Conservation (phyloP, 2,888 invertebrate genomes). For the Geotrupes spiniger region DNA sequence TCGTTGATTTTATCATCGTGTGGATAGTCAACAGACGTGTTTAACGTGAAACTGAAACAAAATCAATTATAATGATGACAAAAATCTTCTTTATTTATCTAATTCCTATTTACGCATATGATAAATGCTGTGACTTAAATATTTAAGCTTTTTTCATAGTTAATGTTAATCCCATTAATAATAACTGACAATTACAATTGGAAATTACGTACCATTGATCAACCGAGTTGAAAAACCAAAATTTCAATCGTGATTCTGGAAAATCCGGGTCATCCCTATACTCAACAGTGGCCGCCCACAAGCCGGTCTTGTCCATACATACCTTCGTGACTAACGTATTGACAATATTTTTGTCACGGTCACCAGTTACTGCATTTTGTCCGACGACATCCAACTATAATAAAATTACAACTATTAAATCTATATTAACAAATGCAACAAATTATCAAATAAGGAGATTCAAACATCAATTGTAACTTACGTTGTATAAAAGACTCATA, state of each 20-base stretch:
- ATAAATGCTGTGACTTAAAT: too few species aligned
- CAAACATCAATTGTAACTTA: too few species aligned
- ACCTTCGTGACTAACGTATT: conserved; percentile 65
- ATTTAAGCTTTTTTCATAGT: too few species aligned
- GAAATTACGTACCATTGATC: conserved; percentile 57
- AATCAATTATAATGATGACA: too few species aligned
- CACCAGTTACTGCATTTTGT: conserved; percentile 67
- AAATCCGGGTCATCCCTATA: conserved; percentile 58
- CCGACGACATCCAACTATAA: conserved; percentile 66
- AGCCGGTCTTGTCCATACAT: conserved; percentile 63
- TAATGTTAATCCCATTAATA: conserved; percentile 2
- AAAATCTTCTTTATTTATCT: too few species aligned
- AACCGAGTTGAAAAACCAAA: conserved; percentile 64
- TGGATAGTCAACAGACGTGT: conserved; percentile 71
- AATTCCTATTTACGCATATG: too few species aligned
- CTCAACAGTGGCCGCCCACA: conserved; percentile 74
- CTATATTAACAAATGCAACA: too few species aligned
- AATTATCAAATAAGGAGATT: too few species aligned
- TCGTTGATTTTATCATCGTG: conserved; percentile 62
- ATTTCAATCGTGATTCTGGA: conserved; percentile 69
- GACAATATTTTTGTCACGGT: conserved; percentile 57
- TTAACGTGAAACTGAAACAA: conserved; percentile 61
- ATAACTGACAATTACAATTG: neutral
- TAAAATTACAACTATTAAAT: too few species aligned
- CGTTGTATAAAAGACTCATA: conserved; percentile 67